Evolutionary conservation across 1,140 invertebrate genomes (phyloP).

Genomic region (Venustaconcha ellipsiformis): DNA sequence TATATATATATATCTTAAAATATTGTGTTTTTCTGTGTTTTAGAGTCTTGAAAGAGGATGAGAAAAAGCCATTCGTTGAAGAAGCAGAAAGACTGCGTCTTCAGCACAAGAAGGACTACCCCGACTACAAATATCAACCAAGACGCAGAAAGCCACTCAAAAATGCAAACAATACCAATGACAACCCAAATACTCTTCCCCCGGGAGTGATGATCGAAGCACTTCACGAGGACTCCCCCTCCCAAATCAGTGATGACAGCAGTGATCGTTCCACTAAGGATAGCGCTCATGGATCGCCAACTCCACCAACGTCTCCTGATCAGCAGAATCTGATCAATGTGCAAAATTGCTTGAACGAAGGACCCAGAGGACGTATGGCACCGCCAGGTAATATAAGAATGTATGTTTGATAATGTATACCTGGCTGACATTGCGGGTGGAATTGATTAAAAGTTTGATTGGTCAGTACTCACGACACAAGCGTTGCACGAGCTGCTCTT

Average conservation of each 20-base stretch:
- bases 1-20: too few species aligned
- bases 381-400: too few species aligned
- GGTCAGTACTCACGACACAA: too few species aligned
- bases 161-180: conserved; percentile 45
- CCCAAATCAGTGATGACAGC: conserved; percentile 56
- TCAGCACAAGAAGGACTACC: conserved; percentile 90
- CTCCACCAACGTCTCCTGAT: conserved; percentile 62
- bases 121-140: conserved; percentile 94
- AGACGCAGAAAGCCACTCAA: conserved; percentile 74
- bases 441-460: too few species aligned
- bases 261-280: conserved; percentile 59
- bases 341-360: conserved; percentile 57
- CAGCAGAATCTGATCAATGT: conserved; percentile 55
- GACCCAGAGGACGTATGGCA: conserved; percentile 35
- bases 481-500: too few species aligned
- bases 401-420: too few species aligned
- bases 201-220: conserved; percentile 53
- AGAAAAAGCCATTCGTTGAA: conserved; percentile 92
- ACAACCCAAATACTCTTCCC: conserved; percentile 40
- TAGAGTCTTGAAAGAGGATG: conserved; percentile 83
- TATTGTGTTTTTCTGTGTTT: conserved; percentile 1
- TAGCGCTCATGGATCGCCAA: conserved; percentile 60
- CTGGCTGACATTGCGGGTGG: too few species aligned
- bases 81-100: conserved; percentile 88
- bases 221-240: conserved; percentile 49